Base-by-base conservation (phyloP, 2,113 vertebrate genomes). In the Neotoma lepida region DNA sequence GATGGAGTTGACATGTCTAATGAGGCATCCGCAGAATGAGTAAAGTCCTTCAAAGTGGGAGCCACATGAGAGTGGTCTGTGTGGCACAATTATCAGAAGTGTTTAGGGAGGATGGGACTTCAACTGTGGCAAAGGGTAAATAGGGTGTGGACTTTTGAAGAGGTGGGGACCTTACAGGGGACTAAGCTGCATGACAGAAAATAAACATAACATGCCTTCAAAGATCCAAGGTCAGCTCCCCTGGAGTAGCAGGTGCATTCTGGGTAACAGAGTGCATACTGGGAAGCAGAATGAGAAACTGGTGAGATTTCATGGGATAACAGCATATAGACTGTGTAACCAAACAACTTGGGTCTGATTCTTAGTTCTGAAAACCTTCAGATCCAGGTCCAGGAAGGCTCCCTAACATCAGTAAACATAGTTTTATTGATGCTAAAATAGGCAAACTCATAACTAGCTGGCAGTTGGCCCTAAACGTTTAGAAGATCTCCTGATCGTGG, bases 231-330 rank as follows among this genome's bases (percentile, higher is more conserved):
- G 18, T 80, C 61, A 49, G 33, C 30, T 22, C 9, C 71, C 51
- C 17, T 73, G n/a, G 46, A n/a, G 44, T 41, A 24, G 13, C 63
- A 71, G 77, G 77, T 68, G 44, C 51, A 20, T 85, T 49, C 58
- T 86, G 49, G 80, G 88, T 54, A 71, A 44, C 70, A 85, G 51
- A n/a, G 41, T 70, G 46, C 77, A 35, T 84, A 77, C 89, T 88
- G 81, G 78, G 41, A 51, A 91, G 41, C 4, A 66, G 82, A 54
- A 39, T 46, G 66, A 88, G 39, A 90, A 22, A 84, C 66, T 5
- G 0, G 44, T 2, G 0, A 1, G 20, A 22, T 77, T 61, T 28
- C 24, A 20, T 51, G 26, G 76, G 46, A 70, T 44, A 68, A 30
- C 6, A 18, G 20, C 61, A n/a, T 63, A 46, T 14, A 20, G 9